Base-by-base conservation (phyloP, 2,797 vertebrate species). In the Sebastes taczanowskii region DNA sequence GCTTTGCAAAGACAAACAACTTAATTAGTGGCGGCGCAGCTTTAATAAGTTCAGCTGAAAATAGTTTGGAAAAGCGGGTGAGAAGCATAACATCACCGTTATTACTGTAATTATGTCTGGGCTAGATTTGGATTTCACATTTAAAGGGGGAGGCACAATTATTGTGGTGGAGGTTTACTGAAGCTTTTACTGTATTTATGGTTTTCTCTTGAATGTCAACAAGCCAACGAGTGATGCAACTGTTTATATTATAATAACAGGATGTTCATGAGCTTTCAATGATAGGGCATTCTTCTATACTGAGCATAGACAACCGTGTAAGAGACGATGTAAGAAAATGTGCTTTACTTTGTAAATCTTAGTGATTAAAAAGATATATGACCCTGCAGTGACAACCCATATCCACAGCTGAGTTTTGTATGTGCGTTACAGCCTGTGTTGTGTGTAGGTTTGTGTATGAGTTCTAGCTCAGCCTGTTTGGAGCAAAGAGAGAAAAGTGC, bases 1-100 rank as follows among this genome's bases (percentile, higher is more conserved):
- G 63, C 78, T 91, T 94, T 93, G 91, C 88, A 75, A 93, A 94
- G 90, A 94, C 91, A 96, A 95, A 96, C 93, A 95, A 91, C 88
- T 91, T 95, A 90, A 96, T 96, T 94, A 94, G 83, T 85, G 87
- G 83, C 77, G 9, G 80, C 80, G 67, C 27, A 61, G 84, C 85
- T 92, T 93, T 89, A 95, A 93, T 94, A 94, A 90, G 81, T 90
- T 91, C 81, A 77, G 76, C 88, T 94, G 60, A 81, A 91, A 91
- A 93, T 91, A 91, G 88, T 93, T 90, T 80, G 74, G 83, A 85
- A 89, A 89, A 82, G 80, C 23, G 42, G 30, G 53, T 32, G 82
- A 84, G 80, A 88, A 89, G 88, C 71, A 88, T 73, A 86, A 86
- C 81, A 79, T 78, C 79, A 78, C 13, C 78, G 69, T 58, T 34